Conservation (phyloP, 2,888 invertebrate genomes). For the Prostheceraeus crozeri region DNA sequence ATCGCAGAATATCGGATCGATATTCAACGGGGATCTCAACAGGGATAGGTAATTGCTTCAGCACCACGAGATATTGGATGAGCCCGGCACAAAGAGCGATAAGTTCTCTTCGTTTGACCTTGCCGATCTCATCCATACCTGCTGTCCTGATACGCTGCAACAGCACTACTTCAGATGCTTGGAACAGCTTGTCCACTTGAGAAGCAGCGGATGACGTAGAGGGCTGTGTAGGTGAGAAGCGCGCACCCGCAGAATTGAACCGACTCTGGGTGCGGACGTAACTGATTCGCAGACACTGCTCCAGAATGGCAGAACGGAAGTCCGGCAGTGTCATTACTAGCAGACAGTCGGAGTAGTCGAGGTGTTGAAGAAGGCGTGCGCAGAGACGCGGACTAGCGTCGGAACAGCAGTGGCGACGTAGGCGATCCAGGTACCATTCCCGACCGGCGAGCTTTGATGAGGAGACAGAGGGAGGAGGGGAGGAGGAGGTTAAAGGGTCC, state of each 20-base stretch:
- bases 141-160: too few species aligned
- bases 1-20: too few species aligned
- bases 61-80: too few species aligned
- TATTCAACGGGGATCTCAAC: too few species aligned
- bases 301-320: slow-evolving; percentile 36
- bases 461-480: slow-evolving; percentile 15
- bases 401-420: slow-evolving; percentile 55
- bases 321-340: too few species aligned
- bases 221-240: background rate
- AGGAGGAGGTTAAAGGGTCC: too few species aligned
- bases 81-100: background rate
- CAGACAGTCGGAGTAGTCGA: slow-evolving; percentile 62
- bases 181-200: background rate
- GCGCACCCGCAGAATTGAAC: background rate
- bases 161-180: too few species aligned
- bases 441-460: slow-evolving; percentile 39
- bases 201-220: background rate
- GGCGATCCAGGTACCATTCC: slow-evolving; percentile 53
- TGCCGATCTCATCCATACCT: background rate
- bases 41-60: too few species aligned
- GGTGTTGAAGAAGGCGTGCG: slow-evolving; percentile 61
- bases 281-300: slow-evolving; percentile 3
- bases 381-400: slow-evolving; percentile 59
- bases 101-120: slow-evolving; percentile 2
- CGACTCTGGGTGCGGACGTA: background rate